Evolutionary conservation across 1,140 invertebrate species (phyloP).

Genomic region (Monochamus saltuarius): DNA sequence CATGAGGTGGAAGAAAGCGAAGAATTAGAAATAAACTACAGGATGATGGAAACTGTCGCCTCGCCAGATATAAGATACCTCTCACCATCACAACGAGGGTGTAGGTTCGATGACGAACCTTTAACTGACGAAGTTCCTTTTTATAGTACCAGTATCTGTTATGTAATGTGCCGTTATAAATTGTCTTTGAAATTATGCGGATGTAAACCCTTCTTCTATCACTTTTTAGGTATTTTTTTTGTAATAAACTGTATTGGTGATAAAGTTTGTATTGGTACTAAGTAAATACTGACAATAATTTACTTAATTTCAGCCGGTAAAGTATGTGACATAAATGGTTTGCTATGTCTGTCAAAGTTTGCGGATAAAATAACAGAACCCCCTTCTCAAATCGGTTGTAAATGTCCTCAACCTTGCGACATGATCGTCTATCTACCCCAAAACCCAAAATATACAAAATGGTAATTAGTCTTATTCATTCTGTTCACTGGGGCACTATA

Average conservation of each 20-base stretch:
- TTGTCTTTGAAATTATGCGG: constrained; percentile 54
- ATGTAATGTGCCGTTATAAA: constrained; percentile 53
- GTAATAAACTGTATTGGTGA: background rate
- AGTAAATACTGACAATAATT: background rate
- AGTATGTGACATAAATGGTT: constrained; percentile 55
- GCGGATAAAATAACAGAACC: constrained; percentile 55
- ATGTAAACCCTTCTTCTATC: constrained; percentile 58
- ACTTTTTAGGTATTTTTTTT: constrained; percentile 35
- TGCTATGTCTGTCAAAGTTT: constrained; percentile 57
- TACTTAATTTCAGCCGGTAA: constrained; percentile 51
- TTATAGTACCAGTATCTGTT: constrained; percentile 56
- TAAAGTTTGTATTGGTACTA: no score
- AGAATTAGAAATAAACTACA: constrained; percentile 54
- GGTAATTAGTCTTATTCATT: constrained; percentile 29
- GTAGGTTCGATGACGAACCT: constrained; percentile 57
- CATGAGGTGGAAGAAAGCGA: constrained; percentile 50
- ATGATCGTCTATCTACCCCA: constrained; percentile 58
- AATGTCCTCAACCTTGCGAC: constrained; percentile 57
- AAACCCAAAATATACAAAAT: constrained; percentile 53
- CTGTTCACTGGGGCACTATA: no score
- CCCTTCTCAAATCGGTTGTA: constrained; percentile 57
- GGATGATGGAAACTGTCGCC: constrained; percentile 56
- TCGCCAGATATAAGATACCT: constrained; percentile 50
- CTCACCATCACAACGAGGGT: constrained; percentile 52
- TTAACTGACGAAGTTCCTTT: constrained; percentile 52